These are phyloP conservation scores for Furcifer pardalis DNA, from an alignment of 2,797 vertebrate genomes.

Conservation along the genomic window DNA sequence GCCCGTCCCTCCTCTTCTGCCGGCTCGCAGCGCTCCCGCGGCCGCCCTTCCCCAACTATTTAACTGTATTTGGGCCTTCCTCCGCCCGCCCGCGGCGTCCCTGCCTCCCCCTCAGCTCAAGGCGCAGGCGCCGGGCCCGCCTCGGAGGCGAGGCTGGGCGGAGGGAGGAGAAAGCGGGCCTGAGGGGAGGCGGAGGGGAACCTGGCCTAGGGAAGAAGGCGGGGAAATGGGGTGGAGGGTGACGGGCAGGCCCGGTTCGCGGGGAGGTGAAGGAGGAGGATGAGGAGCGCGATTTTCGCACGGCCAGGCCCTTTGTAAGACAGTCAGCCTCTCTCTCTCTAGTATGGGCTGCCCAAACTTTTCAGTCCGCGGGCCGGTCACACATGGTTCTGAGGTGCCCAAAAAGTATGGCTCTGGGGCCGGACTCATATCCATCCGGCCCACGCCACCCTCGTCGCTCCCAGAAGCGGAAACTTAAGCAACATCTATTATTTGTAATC, in stretches of 20 bases:
- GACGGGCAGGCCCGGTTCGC: neutral
- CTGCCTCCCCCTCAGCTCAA: conserved; percentile 42
- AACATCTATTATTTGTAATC: too few relatives aligned
- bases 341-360: too few relatives aligned
- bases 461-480: too few relatives aligned
- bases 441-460: too few relatives aligned
- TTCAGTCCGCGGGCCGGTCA: too few relatives aligned
- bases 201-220: neutral
- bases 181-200: neutral
- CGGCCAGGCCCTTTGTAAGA: too few relatives aligned
- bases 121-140: conserved; percentile 58
- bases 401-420: too few relatives aligned
- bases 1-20: neutral
- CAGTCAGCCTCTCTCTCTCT: too few relatives aligned
- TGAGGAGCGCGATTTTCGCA: too few relatives aligned
- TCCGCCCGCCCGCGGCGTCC: conserved; percentile 43
- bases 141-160: neutral
- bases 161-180: neutral
- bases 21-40: neutral
- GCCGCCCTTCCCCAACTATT: conserved; percentile 60
- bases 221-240: neutral
- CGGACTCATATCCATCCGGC: too few relatives aligned
- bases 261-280: neutral
- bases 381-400: too few relatives aligned
- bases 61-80: conserved; percentile 66